phyloP scores from a whole-genome alignment of 1,140 invertebrate genomes.

The Drosophila malerkotliana region DNA sequence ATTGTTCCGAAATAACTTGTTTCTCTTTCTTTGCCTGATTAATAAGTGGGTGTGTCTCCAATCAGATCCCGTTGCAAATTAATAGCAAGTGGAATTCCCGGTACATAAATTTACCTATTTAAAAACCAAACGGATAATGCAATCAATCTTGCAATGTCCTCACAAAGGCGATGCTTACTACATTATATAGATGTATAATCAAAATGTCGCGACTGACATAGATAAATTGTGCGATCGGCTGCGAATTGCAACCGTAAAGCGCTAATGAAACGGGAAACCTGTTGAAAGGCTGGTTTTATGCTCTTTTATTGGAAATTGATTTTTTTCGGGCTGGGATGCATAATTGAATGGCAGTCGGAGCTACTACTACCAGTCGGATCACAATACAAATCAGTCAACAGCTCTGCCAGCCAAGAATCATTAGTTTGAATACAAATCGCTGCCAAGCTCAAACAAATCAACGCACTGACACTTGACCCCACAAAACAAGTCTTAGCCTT shows the following conservation, averaged over 20 bases:
- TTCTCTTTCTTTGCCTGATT: not conserved
- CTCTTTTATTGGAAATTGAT: constrained; percentile 41
- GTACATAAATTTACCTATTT: constrained; percentile 1
- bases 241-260: constrained; percentile 27
- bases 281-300: constrained; percentile 40
- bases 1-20: constrained; percentile 9
- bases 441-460: constrained; percentile 35
- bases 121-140: constrained; percentile 12
- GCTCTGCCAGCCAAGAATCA: constrained; percentile 50
- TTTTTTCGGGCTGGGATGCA: constrained; percentile 27
- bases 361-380: constrained; percentile 5
- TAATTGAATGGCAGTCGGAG: constrained; percentile 40
- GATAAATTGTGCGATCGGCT: constrained; percentile 50
- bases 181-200: constrained; percentile 16
- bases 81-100: constrained; percentile 25
- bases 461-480: constrained; percentile 79
- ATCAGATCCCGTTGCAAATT: constrained; percentile 29
- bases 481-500: constrained; percentile 73
- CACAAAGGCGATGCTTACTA: constrained; percentile 10
- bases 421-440: constrained; percentile 59
- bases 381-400: constrained; percentile 32
- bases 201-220: constrained; percentile 56
- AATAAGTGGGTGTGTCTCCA: constrained; percentile 29
- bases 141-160: constrained; percentile 35
- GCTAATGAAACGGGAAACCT: constrained; percentile 63